Evolutionary conservation across 2,797 vertebrate genomes (phyloP).

Genomic region (Tapirus indicus): DNA sequence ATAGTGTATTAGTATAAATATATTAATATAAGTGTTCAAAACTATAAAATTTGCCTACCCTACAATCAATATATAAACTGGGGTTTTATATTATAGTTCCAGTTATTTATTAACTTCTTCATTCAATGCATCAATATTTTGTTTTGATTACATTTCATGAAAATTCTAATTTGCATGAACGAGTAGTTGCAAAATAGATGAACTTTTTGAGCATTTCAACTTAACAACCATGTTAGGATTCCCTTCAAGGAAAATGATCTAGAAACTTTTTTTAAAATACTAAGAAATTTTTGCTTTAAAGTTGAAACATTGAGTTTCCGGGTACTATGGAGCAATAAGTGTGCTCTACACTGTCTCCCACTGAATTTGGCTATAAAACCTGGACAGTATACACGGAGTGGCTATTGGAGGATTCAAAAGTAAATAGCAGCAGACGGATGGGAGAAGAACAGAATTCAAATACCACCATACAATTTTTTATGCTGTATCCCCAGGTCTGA

Average conservation of each 20-base stretch:
- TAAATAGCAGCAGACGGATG: constrained; percentile 45
- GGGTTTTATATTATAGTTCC: background rate
- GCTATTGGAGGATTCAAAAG: constrained; percentile 37
- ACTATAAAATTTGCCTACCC: background rate
- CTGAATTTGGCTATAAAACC: constrained; percentile 2
- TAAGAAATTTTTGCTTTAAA: constrained; percentile 24
- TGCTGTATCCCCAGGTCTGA: background rate
- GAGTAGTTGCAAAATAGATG: background rate
- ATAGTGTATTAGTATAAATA: background rate
- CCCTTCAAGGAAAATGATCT: constrained; percentile 8
- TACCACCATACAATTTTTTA: constrained; percentile 10
- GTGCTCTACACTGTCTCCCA: background rate
- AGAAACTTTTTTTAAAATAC: background rate
- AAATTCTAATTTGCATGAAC: background rate
- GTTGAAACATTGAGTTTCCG: background rate
- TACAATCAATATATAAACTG: background rate
- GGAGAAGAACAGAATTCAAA: constrained; percentile 62
- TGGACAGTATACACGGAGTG: background rate
- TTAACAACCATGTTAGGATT: background rate
- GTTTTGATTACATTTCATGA: background rate
- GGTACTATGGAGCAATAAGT: background rate
- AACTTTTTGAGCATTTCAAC: background rate
- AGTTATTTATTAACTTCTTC: background rate
- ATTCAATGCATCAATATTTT: background rate
- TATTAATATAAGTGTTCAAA: background rate